Conservation (phyloP, 2,888 invertebrate genomes). For the Habrosyne pyritoides region DNA sequence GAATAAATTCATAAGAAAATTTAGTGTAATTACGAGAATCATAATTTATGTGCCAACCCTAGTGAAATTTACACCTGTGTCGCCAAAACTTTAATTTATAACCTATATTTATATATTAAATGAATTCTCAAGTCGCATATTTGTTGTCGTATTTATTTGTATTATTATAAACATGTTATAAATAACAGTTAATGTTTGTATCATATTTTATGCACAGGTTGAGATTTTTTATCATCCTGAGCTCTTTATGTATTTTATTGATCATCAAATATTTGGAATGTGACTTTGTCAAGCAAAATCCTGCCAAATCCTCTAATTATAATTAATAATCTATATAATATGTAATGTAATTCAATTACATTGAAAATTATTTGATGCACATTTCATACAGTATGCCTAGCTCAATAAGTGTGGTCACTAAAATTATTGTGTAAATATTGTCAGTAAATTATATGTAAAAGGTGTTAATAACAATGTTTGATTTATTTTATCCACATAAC, state of each 20-base stretch:
- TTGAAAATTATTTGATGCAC: conserved; percentile 71
- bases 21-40: conserved; percentile 49
- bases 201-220: conserved; percentile 68
- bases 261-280: conserved; percentile 62
- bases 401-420: conserved; percentile 83
- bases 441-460: conserved; percentile 83
- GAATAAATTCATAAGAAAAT: conserved; percentile 35
- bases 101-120: conserved; percentile 39
- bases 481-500: conserved; percentile 28
- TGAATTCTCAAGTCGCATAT: conserved; percentile 46
- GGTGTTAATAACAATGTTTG: conserved; percentile 61
- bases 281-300: conserved; percentile 78
- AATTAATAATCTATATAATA: conserved; percentile 42
- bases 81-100: conserved; percentile 45
- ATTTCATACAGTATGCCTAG: conserved; percentile 80
- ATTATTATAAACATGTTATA: conserved; percentile 54
- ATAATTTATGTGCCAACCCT: conserved; percentile 68
- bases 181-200: conserved; percentile 48
- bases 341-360: conserved; percentile 79
- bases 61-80: conserved; percentile 52
- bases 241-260: conserved; percentile 49
- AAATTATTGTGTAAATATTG: conserved; percentile 81
- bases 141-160: conserved; percentile 55
- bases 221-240: conserved; percentile 51
- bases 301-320: conserved; percentile 74